phyloP scores from a whole-genome alignment of 2,113 vertebrate genomes.

The Tonatia bakeri region DNA sequence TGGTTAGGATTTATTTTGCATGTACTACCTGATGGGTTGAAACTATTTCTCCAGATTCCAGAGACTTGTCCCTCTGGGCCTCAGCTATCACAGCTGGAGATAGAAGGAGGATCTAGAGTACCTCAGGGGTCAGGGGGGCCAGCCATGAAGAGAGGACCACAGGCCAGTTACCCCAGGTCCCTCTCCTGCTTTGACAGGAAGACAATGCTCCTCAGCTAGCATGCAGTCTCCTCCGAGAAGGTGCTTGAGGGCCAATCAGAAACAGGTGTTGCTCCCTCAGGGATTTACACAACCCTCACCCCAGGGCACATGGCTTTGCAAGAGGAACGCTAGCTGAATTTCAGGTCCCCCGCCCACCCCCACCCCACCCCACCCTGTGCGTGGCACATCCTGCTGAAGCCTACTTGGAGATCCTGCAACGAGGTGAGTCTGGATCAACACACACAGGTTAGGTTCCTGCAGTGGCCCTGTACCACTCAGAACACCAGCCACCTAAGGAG shows the following conservation, averaged over 20 bases:
- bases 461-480: neutral
- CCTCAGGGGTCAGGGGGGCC: neutral
- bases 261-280: neutral
- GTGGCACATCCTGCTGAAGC: neutral
- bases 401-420: neutral
- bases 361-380: rapidly evolving
- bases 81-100: neutral
- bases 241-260: neutral
- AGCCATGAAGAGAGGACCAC: neutral
- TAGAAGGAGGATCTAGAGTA: neutral
- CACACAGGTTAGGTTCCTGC: neutral
- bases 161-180: neutral
- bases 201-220: neutral
- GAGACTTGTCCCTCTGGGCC: neutral
- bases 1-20: neutral
- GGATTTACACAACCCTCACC: neutral
- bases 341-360: neutral
- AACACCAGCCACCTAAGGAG: neutral
- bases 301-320: neutral
- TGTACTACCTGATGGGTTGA: neutral
- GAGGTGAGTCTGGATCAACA: neutral
- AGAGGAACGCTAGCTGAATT: neutral
- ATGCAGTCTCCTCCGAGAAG: neutral
- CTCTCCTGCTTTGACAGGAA: neutral
- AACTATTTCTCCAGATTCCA: neutral